phyloP scores from a whole-genome alignment of 2,888 invertebrate species.

The Drosophila pseudotalamancana region DNA sequence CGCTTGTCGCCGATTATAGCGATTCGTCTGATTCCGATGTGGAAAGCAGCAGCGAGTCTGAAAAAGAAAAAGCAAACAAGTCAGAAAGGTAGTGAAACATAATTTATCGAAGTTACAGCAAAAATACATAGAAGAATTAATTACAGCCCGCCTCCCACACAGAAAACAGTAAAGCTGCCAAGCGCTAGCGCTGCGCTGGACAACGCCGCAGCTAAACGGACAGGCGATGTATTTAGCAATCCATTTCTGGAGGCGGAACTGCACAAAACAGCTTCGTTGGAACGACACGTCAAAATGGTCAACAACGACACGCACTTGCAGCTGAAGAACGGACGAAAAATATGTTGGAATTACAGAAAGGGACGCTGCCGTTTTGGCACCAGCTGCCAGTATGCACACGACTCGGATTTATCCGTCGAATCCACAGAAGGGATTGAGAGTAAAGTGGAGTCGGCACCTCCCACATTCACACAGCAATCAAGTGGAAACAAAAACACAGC shows the following conservation, averaged over 20 bases:
- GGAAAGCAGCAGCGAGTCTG: constrained; percentile 40
- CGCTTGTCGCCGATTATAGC: constrained; percentile 79
- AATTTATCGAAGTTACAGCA: too few species aligned
- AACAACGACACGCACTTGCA: constrained; percentile 89
- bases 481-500: background rate
- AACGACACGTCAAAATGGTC: constrained; percentile 97
- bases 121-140: too few species aligned
- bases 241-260: constrained; percentile 94
- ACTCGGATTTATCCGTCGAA: constrained; percentile 88
- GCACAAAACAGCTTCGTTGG: constrained; percentile 93
- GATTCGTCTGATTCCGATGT: constrained; percentile 72
- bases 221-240: constrained; percentile 90
- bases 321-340: constrained; percentile 93
- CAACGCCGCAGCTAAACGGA: constrained; percentile 46
- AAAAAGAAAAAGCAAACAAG: constrained; percentile 16
- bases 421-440: background rate
- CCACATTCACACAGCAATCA: constrained; percentile 7
- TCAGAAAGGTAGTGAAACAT: background rate
- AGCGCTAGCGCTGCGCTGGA: constrained; percentile 78
- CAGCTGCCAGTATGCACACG: constrained; percentile 96
- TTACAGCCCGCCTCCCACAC: constrained; percentile 19
- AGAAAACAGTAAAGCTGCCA: constrained; percentile 63
- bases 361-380: constrained; percentile 96
- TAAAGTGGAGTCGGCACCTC: constrained; percentile 16
- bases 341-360: constrained; percentile 97